A percentile compares a stretch with the other conserved stretches of the same genome.
phyloP scores from a whole-genome alignment of 2,797 vertebrate species.

The Crenuchus spilurus region DNA sequence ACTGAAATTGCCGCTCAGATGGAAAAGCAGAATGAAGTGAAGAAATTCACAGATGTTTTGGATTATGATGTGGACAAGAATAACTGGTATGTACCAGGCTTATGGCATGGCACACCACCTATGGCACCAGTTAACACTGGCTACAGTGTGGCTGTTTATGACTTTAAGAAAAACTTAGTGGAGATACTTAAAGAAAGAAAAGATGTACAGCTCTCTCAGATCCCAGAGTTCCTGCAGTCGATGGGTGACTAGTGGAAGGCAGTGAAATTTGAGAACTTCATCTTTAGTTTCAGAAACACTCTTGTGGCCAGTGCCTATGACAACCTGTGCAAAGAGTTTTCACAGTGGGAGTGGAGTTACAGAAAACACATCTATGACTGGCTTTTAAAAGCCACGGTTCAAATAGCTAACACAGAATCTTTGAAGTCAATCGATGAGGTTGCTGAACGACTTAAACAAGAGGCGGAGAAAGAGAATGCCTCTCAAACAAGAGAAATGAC shows the following conservation, averaged over 20 bases:
- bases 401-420: constrained; percentile 54
- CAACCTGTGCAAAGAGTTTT: constrained; percentile 62
- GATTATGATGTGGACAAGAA: too few species aligned
- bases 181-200: constrained; percentile 64
- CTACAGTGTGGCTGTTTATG: constrained; percentile 73
- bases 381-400: constrained; percentile 48
- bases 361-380: too few species aligned
- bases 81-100: too few species aligned
- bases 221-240: too few species aligned
- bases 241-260: too few species aligned
- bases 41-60: too few species aligned
- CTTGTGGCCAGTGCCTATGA: constrained; percentile 70
- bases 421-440: neutral
- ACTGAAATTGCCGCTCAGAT: too few species aligned
- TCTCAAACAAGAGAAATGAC: neutral
- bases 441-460: neutral
- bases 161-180: constrained; percentile 72
- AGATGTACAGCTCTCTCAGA: too few species aligned
- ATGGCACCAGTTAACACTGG: constrained; percentile 75
- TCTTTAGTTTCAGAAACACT: constrained; percentile 72
- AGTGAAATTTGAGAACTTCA: too few species aligned
- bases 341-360: constrained; percentile 66
- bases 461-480: neutral
- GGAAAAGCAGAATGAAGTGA: too few species aligned
- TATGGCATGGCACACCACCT: too few species aligned